phyloP scores from a whole-genome alignment of 2,797 vertebrate genomes.

The Protosalanx chinensis region DNA sequence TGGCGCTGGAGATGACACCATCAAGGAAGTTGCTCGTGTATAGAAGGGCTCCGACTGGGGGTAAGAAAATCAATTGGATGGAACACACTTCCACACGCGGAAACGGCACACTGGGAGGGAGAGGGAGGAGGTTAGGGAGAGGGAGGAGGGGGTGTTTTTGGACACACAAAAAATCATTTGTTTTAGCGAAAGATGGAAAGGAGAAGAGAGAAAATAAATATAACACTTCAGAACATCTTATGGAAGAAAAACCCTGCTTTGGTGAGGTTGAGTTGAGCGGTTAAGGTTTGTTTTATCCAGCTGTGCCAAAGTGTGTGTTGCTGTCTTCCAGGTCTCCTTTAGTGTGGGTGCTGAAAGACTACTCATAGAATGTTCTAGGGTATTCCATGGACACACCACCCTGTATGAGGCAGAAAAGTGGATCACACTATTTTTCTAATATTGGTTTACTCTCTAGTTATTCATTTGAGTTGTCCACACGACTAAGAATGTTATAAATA shows the following conservation, averaged over 20 bases:
- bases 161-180: conserved; percentile 67
- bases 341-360: conserved; percentile 72
- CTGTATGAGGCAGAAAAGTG: conserved; percentile 61
- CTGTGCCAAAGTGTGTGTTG: conserved; percentile 76
- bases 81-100: conserved; percentile 62
- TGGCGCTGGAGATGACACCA: conserved; percentile 72
- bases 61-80: conserved; percentile 70
- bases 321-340: conserved; percentile 77
- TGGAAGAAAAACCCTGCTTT: conserved; percentile 65
- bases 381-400: conserved; percentile 70
- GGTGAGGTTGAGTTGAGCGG: conserved; percentile 75
- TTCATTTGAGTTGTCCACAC: not conserved
- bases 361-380: conserved; percentile 76
- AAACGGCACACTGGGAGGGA: conserved; percentile 66
- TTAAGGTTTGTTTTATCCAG: conserved; percentile 81
- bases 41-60: conserved; percentile 65
- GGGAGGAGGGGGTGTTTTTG: conserved; percentile 50
- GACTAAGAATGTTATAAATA: too few species aligned
- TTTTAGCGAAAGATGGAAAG: conserved; percentile 63
- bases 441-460: not conserved
- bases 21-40: conserved; percentile 62
- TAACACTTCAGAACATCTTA: conserved; percentile 67
- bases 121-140: conserved; percentile 41
- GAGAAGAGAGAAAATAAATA: conserved; percentile 26
- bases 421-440: conserved; percentile 30